Evolutionary conservation across 1,140 invertebrate genomes (phyloP).

Genomic region (Thaumetopoea pityocampa): DNA sequence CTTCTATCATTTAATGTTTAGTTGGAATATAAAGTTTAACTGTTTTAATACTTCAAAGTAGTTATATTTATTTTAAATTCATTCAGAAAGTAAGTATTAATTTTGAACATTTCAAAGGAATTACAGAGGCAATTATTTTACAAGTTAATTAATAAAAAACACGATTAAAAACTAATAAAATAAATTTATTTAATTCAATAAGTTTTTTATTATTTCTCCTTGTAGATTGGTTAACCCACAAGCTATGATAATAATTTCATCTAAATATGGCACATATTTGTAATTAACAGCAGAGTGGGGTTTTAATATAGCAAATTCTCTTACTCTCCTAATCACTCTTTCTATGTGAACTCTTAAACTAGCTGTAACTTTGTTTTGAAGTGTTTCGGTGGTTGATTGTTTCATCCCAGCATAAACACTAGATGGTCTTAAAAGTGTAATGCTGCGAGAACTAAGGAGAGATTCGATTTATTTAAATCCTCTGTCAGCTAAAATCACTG

Average conservation of each 20-base stretch:
- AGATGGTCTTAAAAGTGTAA: slow-evolving; percentile 2
- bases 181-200: too few relatives aligned
- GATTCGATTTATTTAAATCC: slow-evolving; percentile 3
- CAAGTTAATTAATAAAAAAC: too few relatives aligned
- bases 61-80: too few relatives aligned
- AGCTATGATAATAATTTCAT: neutral
- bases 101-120: too few relatives aligned
- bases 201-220: too few relatives aligned
- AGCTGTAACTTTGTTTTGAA: slow-evolving; percentile 2
- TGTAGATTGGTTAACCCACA: slow-evolving; percentile 4
- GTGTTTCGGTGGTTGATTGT: neutral
- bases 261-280: neutral
- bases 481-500: slow-evolving; percentile 5
- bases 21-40: too few relatives aligned
- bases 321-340: slow-evolving; percentile 3
- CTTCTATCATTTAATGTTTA: too few relatives aligned
- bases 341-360: neutral
- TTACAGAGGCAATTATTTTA: too few relatives aligned
- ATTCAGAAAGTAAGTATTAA: too few relatives aligned
- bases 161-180: too few relatives aligned
- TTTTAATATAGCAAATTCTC: slow-evolving; percentile 1
- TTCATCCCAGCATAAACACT: slow-evolving; percentile 1
- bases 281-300: slow-evolving; percentile 1
- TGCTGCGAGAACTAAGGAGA: slow-evolving; percentile 1
- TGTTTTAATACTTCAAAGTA: too few relatives aligned